A percentile compares a stretch with the other conserved stretches of the same genome.
phyloP scores from a whole-genome alignment of 2,113 vertebrate species.

The Vireo altiloquus region DNA sequence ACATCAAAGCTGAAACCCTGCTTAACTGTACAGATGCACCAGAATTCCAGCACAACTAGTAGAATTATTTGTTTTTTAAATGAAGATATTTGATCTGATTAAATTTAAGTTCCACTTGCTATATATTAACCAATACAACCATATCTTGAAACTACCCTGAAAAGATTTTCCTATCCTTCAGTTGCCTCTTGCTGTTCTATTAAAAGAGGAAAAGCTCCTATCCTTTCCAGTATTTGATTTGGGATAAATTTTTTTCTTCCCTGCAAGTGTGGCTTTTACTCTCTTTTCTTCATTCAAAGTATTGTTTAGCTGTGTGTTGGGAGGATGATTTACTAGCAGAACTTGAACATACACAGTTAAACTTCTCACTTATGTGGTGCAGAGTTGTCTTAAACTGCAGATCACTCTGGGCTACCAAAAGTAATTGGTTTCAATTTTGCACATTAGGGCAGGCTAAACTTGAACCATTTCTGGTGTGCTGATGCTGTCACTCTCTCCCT shows the following conservation, averaged over 20 bases:
- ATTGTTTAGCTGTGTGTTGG: background rate
- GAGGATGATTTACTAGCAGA: background rate
- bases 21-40: background rate
- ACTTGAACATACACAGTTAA: background rate
- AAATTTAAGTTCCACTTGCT: background rate
- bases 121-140: background rate
- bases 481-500: background rate
- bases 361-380: background rate
- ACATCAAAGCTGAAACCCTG: background rate
- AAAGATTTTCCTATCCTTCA: background rate
- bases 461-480: background rate
- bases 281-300: background rate
- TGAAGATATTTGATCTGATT: background rate
- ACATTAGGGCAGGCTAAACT: background rate
- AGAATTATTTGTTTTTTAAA: background rate
- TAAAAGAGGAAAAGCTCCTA: background rate
- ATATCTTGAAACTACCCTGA: background rate
- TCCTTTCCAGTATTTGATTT: background rate
- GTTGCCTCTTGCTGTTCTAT: background rate
- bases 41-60: background rate
- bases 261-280: background rate
- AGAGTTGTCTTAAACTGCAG: background rate
- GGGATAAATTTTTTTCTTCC: background rate
- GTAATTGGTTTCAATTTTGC: background rate
- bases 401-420: background rate